Percentiles rank a stretch among this genome's conserved stretches.
These are phyloP conservation scores for Micrastur ruficollis DNA, from an alignment of 2,797 vertebrate genomes.

Conservation along the genomic window DNA sequence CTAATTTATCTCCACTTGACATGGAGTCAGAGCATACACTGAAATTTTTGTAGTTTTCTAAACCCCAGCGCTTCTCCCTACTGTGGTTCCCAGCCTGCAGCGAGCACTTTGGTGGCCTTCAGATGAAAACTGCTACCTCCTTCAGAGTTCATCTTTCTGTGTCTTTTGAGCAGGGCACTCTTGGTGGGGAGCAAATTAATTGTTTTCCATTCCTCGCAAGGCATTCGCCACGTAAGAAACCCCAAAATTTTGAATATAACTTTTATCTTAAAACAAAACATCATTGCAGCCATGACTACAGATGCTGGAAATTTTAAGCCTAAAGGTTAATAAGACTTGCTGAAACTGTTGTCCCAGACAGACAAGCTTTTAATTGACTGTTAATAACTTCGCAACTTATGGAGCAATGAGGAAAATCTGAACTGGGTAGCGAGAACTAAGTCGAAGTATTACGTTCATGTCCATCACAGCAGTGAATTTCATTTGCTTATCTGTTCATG, in stretches of 20 bases:
- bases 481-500: not conserved
- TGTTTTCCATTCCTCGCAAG: not conserved
- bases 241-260: not conserved
- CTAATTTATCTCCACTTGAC: not conserved
- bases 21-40: fast-evolving
- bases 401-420: not conserved
- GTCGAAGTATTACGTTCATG: not conserved
- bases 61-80: not conserved
- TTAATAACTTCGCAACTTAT: not conserved
- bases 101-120: not conserved
- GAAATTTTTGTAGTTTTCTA: fast-evolving
- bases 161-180: fast-evolving
- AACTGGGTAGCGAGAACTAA: not conserved
- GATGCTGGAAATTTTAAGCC: not conserved
- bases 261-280: not conserved
- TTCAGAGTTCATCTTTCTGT: fast-evolving
- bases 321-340: not conserved
- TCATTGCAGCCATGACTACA: not conserved
- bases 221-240: fast-evolving
- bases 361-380: not conserved
- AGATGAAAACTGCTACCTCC: not conserved
- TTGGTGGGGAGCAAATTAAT: not conserved
- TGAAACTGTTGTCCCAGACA: not conserved
- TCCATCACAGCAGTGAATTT: not conserved
- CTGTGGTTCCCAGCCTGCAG: not conserved